phyloP scores from a whole-genome alignment of 2,797 vertebrate genomes.

The Poecilia wingei region DNA sequence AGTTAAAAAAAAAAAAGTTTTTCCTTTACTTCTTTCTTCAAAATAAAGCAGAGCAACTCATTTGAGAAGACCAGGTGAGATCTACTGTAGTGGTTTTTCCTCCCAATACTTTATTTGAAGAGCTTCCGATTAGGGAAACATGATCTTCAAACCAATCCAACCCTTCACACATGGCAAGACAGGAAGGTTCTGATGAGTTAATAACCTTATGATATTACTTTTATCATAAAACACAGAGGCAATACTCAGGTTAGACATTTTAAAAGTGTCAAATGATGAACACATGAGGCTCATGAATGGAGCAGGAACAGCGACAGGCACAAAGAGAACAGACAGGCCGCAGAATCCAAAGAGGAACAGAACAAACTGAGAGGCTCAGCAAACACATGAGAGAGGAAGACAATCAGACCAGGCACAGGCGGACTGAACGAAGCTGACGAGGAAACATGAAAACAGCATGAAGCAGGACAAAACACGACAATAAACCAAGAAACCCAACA shows the following conservation, averaged over 20 bases:
- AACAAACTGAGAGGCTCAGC: not conserved
- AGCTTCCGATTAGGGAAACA: not conserved
- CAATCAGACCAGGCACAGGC: not conserved
- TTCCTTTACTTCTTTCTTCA: not conserved
- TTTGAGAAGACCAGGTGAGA: not conserved
- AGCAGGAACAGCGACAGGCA: not conserved
- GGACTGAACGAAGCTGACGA: not conserved
- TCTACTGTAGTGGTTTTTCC: not conserved
- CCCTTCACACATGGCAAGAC: not conserved
- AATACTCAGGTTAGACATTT: not conserved
- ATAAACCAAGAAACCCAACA: not conserved
- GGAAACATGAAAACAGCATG: not conserved
- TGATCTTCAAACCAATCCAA: not conserved
- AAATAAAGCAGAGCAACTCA: not conserved
- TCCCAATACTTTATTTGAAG: not conserved
- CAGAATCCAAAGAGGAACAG: not conserved
- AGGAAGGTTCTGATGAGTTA: not conserved
- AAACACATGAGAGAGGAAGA: not conserved
- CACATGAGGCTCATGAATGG: not conserved
- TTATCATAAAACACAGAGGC: not conserved
- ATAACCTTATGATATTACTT: not conserved
- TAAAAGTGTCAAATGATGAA: not conserved
- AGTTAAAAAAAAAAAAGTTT: not conserved
- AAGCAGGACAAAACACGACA: not conserved
- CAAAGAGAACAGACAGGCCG: not conserved